These are phyloP conservation scores for Drosophila sulfurigaster DNA, from an alignment of 1,140 invertebrate species.

Conservation along the genomic window DNA sequence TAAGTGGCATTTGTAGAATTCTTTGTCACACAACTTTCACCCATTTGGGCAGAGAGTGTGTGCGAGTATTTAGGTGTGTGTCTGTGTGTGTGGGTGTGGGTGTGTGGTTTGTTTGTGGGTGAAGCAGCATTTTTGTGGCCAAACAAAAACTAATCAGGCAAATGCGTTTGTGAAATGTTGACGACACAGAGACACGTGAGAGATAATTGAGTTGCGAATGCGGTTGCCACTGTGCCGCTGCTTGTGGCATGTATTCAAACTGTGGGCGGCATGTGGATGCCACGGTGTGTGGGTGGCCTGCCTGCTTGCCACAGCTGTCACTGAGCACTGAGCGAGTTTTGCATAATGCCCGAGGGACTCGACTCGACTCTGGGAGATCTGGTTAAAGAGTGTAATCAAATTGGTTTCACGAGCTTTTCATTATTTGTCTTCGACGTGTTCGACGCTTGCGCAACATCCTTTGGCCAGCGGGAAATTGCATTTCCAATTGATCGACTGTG, in stretches of 20 bases:
- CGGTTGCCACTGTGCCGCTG: conserved; percentile 24
- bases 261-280: conserved; percentile 13
- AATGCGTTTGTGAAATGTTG: conserved; percentile 40
- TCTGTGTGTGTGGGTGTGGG: background rate
- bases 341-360: conserved; percentile 26
- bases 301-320: conserved; percentile 4
- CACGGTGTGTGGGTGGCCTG: conserved; percentile 34
- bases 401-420: conserved; percentile 54
- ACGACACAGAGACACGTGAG: conserved; percentile 7
- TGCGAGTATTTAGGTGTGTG: background rate
- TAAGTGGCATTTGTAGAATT: conserved; percentile 47
- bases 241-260: conserved; percentile 10
- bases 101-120: conserved; percentile 20
- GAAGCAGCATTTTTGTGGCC: conserved; percentile 44
- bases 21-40: conserved; percentile 45
- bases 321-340: conserved; percentile 8
- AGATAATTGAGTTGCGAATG: conserved; percentile 46
- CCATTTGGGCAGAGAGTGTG: background rate
- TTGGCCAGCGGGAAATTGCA: conserved; percentile 65
- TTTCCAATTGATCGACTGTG: conserved; percentile 64
- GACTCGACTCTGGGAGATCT: background rate
- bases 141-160: conserved; percentile 46
- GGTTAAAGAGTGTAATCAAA: conserved; percentile 40
- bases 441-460: conserved; percentile 70
- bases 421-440: background rate